Percentiles rank a stretch among this genome's conserved stretches.
Conservation (phyloP, 2,888 invertebrate species). For the Amorpha juglandis region DNA sequence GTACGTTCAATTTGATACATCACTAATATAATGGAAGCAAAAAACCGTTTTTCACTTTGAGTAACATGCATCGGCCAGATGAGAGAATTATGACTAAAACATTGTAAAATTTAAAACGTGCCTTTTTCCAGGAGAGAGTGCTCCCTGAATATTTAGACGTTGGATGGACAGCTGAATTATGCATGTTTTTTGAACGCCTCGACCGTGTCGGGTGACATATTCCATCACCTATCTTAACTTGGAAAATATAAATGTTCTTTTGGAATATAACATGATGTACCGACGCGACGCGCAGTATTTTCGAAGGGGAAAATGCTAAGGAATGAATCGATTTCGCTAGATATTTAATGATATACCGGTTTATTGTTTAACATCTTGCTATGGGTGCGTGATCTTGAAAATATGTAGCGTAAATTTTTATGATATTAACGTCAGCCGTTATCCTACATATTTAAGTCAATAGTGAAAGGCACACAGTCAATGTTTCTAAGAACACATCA, state of each 20-base stretch:
- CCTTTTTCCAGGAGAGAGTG: conserved; percentile 44
- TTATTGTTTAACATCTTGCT: too few relatives aligned
- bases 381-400: too few relatives aligned
- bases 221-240: conserved; percentile 32
- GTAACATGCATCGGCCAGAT: conserved; percentile 2
- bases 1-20: neutral
- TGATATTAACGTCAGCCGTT: too few relatives aligned
- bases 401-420: too few relatives aligned
- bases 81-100: conserved; percentile 22
- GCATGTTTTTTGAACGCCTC: conserved; percentile 45
- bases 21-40: neutral
- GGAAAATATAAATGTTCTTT: neutral
- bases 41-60: conserved; percentile 4
- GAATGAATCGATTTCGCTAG: too few relatives aligned
- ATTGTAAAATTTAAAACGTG: conserved; percentile 28
- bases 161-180: conserved; percentile 50
- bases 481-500: too few relatives aligned
- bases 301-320: neutral
- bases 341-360: too few relatives aligned
- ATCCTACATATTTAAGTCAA: too few relatives aligned
- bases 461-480: too few relatives aligned
- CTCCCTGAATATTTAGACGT: conserved; percentile 46
- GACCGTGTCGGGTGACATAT: conserved; percentile 38
- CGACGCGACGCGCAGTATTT: neutral
- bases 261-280: neutral